Base-by-base conservation (phyloP, 2,888 invertebrate species). In the Campoletis raptor region DNA sequence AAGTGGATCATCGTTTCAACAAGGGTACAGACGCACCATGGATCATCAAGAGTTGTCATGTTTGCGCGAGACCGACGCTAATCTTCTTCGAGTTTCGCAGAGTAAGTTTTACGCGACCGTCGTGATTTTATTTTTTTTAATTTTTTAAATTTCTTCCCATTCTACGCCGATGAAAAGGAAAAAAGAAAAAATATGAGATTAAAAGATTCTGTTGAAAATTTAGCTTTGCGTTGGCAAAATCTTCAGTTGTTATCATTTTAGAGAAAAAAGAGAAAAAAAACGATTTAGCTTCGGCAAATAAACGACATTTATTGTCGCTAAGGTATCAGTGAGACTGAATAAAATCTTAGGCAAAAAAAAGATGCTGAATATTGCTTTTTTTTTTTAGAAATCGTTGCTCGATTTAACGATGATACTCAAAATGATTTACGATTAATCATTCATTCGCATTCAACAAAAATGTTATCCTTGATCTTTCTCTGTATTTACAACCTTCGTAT, bases 1-100 rank as follows among this genome's bases (percentile, higher is more conserved):
- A 88, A 90, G 90, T 69, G 91, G 91, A 88, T 89, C 89, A n/a
- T 74, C 78, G 54, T 85, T 66, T 70, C 77, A 80, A 42, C 83
- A 74, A 45, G 90, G 90, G 82, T 91, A 92, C 87, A 92, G 93
- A 88, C 92, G 92, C 83, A 93, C 93, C 40, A 90, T 93, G 90
- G 86, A 87, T 70, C 91, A 91, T 87, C 90, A 92, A 45, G 92
- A 92, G 81, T 88, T 92, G 85, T 90, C 92, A 12, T 89, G 78
- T 85, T 81, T 79, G 86, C 90, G 88, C 66, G 91, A 91, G 87
- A 87, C 89, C 82, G 92, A 93, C 88, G 89, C 87, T 81, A 90
- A 90, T 89, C 91, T 88, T 48, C 91, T 91, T 79, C 90, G 89
- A 61, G 88, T 89, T 70, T 81, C 77, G 30, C 86, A 73, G 77